Percentiles rank a stretch among this genome's conserved stretches.
Evolutionary conservation across 2,888 invertebrate species (phyloP).

Genomic region (Drepanosiphum platanoidis): DNA sequence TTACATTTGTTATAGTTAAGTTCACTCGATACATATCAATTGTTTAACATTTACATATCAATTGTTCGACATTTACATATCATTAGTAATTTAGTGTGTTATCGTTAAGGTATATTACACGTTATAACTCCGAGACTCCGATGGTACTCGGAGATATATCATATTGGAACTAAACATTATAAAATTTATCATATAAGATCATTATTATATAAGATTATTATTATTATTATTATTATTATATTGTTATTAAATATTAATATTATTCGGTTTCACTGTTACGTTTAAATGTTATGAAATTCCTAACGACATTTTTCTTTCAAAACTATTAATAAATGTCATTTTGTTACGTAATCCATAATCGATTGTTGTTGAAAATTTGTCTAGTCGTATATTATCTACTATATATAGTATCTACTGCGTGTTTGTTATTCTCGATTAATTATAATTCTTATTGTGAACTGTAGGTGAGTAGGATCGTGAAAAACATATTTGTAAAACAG

Average conservation of each 20-base stretch:
- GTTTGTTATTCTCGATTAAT: too few relatives aligned
- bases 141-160: neutral
- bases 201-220: neutral
- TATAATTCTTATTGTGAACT: too few relatives aligned
- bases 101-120: neutral
- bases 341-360: neutral
- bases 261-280: slow-evolving; percentile 21
- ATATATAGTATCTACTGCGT: too few relatives aligned
- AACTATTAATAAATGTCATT: neutral
- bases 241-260: slow-evolving; percentile 5
- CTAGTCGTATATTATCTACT: too few relatives aligned
- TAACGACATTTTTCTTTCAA: neutral
- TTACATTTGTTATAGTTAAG: neutral
- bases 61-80: neutral
- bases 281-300: slow-evolving; percentile 35
- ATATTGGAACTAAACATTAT: slow-evolving; percentile 17
- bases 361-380: too few relatives aligned
- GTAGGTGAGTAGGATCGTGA: too few relatives aligned
- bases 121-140: neutral
- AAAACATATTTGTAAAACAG: too few relatives aligned
- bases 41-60: slow-evolving; percentile 1
- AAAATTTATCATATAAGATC: neutral
- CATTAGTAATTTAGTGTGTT: neutral
- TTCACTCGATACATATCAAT: slow-evolving; percentile 42
- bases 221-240: neutral